Conservation (phyloP, 2,797 vertebrate genomes). For the Spinus olivaceus region DNA sequence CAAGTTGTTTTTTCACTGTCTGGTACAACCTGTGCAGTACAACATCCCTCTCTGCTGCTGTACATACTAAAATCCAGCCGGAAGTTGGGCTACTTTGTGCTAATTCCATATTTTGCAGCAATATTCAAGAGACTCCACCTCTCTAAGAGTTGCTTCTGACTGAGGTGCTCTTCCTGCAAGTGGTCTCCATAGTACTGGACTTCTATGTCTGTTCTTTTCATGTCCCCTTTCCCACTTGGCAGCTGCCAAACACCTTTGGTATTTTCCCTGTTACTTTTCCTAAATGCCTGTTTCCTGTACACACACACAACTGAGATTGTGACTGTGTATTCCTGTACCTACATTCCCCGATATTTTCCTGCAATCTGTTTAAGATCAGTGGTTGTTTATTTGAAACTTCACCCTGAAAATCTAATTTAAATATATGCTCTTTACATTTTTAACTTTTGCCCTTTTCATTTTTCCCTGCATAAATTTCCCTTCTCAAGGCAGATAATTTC, state of each 20-base stretch:
- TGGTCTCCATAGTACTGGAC: background rate
- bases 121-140: background rate
- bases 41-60: background rate
- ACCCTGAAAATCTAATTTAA: background rate
- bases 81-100: background rate
- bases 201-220: background rate
- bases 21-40: background rate
- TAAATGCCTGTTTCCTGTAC: background rate
- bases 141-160: background rate
- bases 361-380: background rate
- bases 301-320: background rate
- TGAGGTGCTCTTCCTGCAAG: background rate
- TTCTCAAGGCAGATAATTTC: background rate
- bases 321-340: background rate
- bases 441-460: background rate
- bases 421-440: background rate
- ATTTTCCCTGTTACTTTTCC: background rate
- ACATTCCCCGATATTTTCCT: background rate
- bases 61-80: background rate
- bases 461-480: background rate
- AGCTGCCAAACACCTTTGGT: background rate
- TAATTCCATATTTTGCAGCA: background rate
- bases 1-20: background rate
- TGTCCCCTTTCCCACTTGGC: background rate
- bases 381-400: background rate